A percentile compares a stretch with the other conserved stretches of the same genome.
Evolutionary conservation across 2,888 invertebrate genomes (phyloP).

Genomic region (Nemotelus pantherinus): DNA sequence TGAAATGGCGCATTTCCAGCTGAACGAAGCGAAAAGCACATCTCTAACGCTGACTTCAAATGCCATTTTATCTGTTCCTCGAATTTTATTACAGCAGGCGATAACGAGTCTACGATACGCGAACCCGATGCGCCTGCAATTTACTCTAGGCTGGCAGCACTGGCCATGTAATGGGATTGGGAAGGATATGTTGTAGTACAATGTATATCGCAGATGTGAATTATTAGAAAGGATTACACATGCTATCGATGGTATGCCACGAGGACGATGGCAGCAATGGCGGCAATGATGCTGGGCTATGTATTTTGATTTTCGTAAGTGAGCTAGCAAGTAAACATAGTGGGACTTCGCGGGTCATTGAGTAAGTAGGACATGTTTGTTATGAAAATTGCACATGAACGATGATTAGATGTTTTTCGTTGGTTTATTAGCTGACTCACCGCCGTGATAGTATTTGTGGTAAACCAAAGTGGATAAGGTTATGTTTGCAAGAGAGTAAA

Average conservation of each 20-base stretch:
- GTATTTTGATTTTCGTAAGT: not conserved
- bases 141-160: conserved; percentile 22
- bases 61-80: not conserved
- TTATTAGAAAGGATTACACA: not conserved
- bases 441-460: not conserved
- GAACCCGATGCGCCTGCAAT: not conserved
- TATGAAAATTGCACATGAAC: conserved; percentile 26
- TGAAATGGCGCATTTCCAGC: conserved; percentile 45
- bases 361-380: conserved; percentile 37
- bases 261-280: too few relatives aligned
- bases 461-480: too few relatives aligned
- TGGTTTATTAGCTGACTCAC: not conserved
- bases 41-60: conserved; percentile 24
- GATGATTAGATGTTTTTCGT: conserved; percentile 24
- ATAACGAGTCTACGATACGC: not conserved
- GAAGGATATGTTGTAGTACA: not conserved
- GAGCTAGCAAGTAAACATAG: conserved; percentile 17
- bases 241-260: too few relatives aligned
- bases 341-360: conserved; percentile 18
- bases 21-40: conserved; percentile 46
- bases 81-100: conserved; percentile 22
- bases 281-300: too few relatives aligned
- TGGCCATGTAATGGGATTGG: not conserved
- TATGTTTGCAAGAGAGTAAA: too few relatives aligned
- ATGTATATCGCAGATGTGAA: not conserved